phyloP scores from a whole-genome alignment of 1,140 invertebrate genomes.

The Aporrectodea caliginosa region DNA sequence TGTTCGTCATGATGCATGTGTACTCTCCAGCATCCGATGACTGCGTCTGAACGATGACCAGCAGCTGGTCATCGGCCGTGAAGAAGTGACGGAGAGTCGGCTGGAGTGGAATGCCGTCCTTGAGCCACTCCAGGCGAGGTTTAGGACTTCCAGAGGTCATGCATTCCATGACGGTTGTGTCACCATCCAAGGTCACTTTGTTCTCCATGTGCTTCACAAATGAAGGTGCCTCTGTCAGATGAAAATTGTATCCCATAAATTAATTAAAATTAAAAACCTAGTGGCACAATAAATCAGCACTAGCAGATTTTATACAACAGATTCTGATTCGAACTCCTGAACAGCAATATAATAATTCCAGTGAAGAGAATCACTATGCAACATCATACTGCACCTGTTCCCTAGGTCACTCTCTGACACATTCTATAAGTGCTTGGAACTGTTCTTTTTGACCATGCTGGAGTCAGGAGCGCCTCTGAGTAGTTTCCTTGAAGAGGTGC shows the following conservation, averaged over 20 bases:
- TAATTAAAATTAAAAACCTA: too few species aligned
- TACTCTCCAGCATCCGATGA: conserved; percentile 76
- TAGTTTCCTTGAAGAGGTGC: too few species aligned
- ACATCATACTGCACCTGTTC: neutral
- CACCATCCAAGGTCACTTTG: conserved; percentile 72
- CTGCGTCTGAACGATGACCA: conserved; percentile 78
- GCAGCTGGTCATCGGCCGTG: conserved; percentile 75
- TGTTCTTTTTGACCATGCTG: too few species aligned
- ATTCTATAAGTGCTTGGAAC: too few species aligned
- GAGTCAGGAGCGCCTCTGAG: too few species aligned
- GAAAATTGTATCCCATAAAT: too few species aligned
- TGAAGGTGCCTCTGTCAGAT: conserved; percentile 67
- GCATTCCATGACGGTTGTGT: conserved; percentile 80
- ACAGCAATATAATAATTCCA: neutral
- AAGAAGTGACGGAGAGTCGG: conserved; percentile 73
- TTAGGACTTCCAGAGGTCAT: conserved; percentile 78
- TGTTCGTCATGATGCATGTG: conserved; percentile 82
- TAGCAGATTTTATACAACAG: too few species aligned
- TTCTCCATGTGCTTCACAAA: conserved; percentile 77
- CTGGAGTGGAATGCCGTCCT: conserved; percentile 70
- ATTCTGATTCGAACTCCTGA: too few species aligned
- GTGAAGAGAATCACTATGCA: neutral
- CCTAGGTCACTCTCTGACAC: too few species aligned
- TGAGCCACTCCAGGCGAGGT: conserved; percentile 82
- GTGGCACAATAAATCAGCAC: too few species aligned